Base-by-base conservation (phyloP, 2,113 vertebrate genomes). In the Gyps fulvus region DNA sequence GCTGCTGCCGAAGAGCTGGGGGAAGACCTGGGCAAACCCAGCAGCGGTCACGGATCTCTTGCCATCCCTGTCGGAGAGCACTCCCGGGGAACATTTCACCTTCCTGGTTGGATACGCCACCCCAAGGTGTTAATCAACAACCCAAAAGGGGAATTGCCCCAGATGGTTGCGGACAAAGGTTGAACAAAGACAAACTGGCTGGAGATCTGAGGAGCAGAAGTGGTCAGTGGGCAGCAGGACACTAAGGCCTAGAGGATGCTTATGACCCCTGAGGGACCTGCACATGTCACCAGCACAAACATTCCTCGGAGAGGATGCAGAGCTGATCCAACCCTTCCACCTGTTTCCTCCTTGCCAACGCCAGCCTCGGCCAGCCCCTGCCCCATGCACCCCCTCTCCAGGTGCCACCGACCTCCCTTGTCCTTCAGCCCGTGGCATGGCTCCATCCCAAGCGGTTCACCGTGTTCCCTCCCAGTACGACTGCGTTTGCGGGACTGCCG, bases 401-500 rank as follows among this genome's bases (percentile, higher is more conserved):
- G 27, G 43, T 29, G 34, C 27, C 54, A 25, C 22, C 25, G 38
- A 25, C 16, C 18, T 69, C 32, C 66, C 21, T 31, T 40, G 29
- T 54, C 34, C 42, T 40, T 77, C 34, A 82, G 20, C 20, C 40
- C 8, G 3, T 0, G 2, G 40, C 55, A 57, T 1, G 11, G 61
- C 49, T 57, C 21, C 27, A 63, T 21, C 36, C 50, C 29, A 22
- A 23, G 40, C 1, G 5, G 65, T 6, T 76, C 47, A 58, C 50
- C 34, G 9, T 0, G 2, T 38, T 36, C 55, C 29, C 45, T 59
- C 65, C 49, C 47, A 3, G 2, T 8, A 49, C 26, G 27, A 21
- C 10, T 10, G 36, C 2, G 1, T 22, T 26, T 38, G 23, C 21
- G 36, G 38, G 27, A 58, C 13, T 1, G 3, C 21, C 0, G 0